These are phyloP conservation scores for Sphaeridia pumilis DNA, from an alignment of 2,888 invertebrate species.

Conservation along the genomic window DNA sequence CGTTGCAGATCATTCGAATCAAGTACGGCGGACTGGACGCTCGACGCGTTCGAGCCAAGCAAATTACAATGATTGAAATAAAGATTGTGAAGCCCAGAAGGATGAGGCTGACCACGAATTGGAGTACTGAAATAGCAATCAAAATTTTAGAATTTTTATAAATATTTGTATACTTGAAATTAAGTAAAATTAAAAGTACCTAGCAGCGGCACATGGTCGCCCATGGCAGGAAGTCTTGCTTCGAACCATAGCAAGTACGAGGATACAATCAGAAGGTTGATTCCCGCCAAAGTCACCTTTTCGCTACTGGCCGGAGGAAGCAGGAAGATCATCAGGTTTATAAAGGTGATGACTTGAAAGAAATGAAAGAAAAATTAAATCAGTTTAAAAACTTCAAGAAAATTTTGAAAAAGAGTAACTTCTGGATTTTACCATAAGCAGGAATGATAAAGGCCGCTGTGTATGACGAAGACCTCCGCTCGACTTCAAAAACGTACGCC, in stretches of 20 bases:
- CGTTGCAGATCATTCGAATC: constrained; percentile 33
- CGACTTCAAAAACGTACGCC: constrained; percentile 45
- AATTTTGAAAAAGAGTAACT: too few species aligned
- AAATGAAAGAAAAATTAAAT: too few species aligned
- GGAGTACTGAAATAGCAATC: constrained; percentile 47
- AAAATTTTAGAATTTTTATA: too few species aligned
- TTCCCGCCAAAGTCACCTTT: constrained; percentile 43
- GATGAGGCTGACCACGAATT: constrained; percentile 46
- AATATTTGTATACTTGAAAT: too few species aligned
- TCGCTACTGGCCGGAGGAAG: constrained; percentile 53
- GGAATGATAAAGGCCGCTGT: constrained; percentile 52
- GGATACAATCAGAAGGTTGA: constrained; percentile 33
- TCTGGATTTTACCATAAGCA: constrained; percentile 43
- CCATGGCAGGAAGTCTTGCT: constrained; percentile 46
- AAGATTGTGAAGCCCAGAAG: constrained; percentile 46
- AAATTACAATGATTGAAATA: constrained; percentile 47
- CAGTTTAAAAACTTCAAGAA: too few species aligned
- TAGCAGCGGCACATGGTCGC: constrained; percentile 47
- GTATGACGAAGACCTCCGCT: constrained; percentile 51
- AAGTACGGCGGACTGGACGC: constrained; percentile 42
- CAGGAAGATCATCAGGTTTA: constrained; percentile 32
- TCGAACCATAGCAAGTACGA: constrained; percentile 35
- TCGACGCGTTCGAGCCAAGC: constrained; percentile 44
- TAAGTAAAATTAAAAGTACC: too few species aligned
- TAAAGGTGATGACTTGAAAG: constrained; percentile 25